phyloP scores from a whole-genome alignment of 1,140 invertebrate genomes.

The Polypedilum pembai region DNA sequence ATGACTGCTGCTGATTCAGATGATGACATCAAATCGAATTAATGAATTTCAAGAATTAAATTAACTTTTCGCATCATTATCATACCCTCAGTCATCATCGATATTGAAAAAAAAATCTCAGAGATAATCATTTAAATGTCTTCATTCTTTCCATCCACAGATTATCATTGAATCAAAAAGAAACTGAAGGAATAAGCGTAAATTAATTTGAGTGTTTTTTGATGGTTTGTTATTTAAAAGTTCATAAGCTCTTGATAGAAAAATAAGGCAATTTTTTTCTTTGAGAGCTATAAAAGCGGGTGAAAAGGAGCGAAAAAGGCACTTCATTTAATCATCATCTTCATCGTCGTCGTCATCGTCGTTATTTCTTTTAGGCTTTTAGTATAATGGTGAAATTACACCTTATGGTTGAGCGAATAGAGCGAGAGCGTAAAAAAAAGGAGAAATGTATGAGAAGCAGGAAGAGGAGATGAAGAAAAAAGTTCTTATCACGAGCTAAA shows the following conservation, averaged over 20 bases:
- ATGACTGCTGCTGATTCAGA: too few species aligned
- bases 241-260: constrained; percentile 6
- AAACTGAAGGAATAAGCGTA: background rate
- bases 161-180: background rate
- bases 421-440: background rate
- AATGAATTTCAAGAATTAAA: too few species aligned
- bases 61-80: too few species aligned
- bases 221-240: constrained; percentile 12
- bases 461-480: background rate
- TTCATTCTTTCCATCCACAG: too few species aligned
- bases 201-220: constrained; percentile 14
- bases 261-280: background rate
- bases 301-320: background rate
- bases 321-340: constrained; percentile 5
- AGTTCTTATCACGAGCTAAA: background rate
- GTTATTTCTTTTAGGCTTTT: constrained; percentile 13
- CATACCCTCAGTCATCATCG: too few species aligned
- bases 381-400: constrained; percentile 13
- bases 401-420: background rate
- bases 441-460: background rate
- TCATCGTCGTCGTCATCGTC: background rate
- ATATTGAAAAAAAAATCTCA: too few species aligned
- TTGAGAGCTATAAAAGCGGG: background rate
- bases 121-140: too few species aligned
- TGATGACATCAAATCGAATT: too few species aligned